Base-by-base conservation (phyloP, 2,888 invertebrate species). In the Idaea dimidiata region DNA sequence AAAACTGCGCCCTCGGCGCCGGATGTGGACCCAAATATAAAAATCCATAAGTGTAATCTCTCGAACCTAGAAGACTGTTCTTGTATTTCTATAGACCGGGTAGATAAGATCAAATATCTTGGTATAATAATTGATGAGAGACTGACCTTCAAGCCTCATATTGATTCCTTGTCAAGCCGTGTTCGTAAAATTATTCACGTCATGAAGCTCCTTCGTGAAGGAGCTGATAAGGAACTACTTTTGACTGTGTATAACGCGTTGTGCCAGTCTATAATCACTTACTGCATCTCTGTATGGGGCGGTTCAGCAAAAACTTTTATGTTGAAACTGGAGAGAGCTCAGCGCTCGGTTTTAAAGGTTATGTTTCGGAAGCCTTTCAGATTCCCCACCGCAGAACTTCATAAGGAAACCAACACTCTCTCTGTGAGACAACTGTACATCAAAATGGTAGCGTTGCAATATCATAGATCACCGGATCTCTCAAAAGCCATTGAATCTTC, bases 311-410 rank as follows among this genome's bases (percentile, higher is more conserved):
- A 59, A 43, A 0, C 18, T 6, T 59, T 53, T 1, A 0, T 59
- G 17, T 3, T 59, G 17, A 33, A 16, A 14, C 10, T 53, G 2
- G 59, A 54, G 54, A 54, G 54, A 54, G 59, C 59, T 6, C 59
- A 59, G 17, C 33, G 59, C 1, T 17, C 54, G 14, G 24, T 59
- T 18, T 17, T 59, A 1, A 59, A 55, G 24, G 33, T 33, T 16
- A 31, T 54, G 59, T 10, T 54, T n/a, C 7, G 24, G 3, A 59
- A 59, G 24, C 54, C 59, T 16, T 59, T 6, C 16, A 18, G 31
- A 54, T 54, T 54, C 16, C 54, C 59, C 0, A 59, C 59, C 6
- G 16, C 10, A 16, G 1, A 17, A 3, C 43, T 59, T 8, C 54
- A 59, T n/a, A 54, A 16, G 3, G 54, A 54, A 14, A 16, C 31